Conservation (phyloP, 2,797 vertebrate genomes). For the Scomberomorus guttatus region DNA sequence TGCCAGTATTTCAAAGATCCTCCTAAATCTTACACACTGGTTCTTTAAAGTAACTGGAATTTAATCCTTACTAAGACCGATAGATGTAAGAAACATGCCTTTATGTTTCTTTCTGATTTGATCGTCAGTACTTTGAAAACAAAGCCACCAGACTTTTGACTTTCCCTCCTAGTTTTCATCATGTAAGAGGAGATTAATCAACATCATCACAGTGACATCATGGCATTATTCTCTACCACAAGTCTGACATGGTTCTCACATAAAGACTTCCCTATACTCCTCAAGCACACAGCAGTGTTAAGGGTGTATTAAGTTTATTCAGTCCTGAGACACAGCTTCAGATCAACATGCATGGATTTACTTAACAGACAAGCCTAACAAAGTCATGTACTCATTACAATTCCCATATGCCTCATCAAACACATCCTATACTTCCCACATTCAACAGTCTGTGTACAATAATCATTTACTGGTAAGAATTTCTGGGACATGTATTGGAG, state of each 20-base stretch:
- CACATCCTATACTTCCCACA: background rate
- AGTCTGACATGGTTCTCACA: conserved; percentile 56
- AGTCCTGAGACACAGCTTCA: conserved; percentile 18
- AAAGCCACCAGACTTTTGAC: background rate
- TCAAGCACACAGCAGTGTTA: conserved; percentile 28
- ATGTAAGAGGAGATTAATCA: conserved; percentile 61
- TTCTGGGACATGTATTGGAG: background rate
- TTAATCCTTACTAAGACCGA: conserved; percentile 21
- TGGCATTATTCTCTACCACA: conserved; percentile 58
- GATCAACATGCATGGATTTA: conserved; percentile 17
- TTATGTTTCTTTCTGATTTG: conserved; percentile 6
- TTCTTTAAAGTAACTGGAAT: conserved; percentile 5
- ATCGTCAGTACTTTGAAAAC: conserved; percentile 15
- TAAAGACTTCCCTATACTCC: conserved; percentile 11
- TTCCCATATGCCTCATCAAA: background rate
- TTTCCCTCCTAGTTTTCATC: conserved; percentile 19
- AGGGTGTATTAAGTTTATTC: conserved; percentile 13
- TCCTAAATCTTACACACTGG: no score
- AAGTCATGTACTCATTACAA: background rate
- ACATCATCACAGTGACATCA: conserved; percentile 36
- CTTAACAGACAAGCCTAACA: background rate
- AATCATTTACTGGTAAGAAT: background rate
- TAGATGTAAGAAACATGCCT: background rate
- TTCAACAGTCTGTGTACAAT: conserved; percentile 1
- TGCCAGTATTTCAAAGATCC: no score